Evolutionary conservation across 1,140 invertebrate genomes (phyloP).

Genomic region (Drosophila malerkotliana): DNA sequence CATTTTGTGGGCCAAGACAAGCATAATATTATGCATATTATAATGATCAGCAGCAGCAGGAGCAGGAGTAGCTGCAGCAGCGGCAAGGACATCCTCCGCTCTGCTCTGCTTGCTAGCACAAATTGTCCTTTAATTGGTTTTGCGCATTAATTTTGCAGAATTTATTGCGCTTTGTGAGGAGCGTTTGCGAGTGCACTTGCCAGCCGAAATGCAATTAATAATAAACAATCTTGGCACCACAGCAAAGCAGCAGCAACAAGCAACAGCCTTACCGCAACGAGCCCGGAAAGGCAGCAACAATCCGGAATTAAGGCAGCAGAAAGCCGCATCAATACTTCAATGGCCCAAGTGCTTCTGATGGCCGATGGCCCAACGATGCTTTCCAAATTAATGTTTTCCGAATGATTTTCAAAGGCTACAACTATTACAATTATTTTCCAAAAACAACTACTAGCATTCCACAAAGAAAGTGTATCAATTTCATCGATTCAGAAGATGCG

Average conservation of each 20-base stretch:
- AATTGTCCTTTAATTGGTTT: constrained; percentile 80
- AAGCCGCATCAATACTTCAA: too few relatives aligned
- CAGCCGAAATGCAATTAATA: constrained; percentile 71
- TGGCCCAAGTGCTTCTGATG: not conserved
- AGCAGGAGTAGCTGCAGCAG: constrained; percentile 8
- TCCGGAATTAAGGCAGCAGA: constrained; percentile 17
- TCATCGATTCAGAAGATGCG: constrained; percentile 5
- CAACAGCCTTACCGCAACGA: constrained; percentile 11
- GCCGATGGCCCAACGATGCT: too few relatives aligned
- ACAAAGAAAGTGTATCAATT: constrained; percentile 14
- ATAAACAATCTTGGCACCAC: constrained; percentile 66
- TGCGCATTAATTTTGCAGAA: constrained; percentile 78
- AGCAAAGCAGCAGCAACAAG: constrained; percentile 23
- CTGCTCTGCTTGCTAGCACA: constrained; percentile 38
- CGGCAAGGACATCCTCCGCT: constrained; percentile 39
- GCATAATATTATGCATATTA: constrained; percentile 75
- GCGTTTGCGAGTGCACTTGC: constrained; percentile 3
- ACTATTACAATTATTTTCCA: not conserved
- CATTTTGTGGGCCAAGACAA: constrained; percentile 55
- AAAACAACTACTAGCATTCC: not conserved
- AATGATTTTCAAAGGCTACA: too few relatives aligned
- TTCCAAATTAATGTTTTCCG: too few relatives aligned
- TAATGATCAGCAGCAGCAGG: constrained; percentile 57
- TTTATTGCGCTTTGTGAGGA: constrained; percentile 65
- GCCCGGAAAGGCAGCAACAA: constrained; percentile 3